Evolutionary conservation across 1,140 invertebrate species (phyloP).

Genomic region (Cherax destructor): DNA sequence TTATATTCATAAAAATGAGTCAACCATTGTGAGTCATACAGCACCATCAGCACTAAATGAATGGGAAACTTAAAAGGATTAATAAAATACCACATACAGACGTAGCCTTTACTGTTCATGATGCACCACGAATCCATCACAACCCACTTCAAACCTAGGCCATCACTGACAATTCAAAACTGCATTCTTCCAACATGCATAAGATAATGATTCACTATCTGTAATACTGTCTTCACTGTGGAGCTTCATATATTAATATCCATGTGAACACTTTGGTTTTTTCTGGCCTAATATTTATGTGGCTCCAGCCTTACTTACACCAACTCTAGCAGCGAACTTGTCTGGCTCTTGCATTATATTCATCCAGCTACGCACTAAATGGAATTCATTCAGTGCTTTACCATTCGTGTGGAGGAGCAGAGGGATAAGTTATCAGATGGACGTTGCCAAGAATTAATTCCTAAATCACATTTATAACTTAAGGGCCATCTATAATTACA

Average conservation of each 20-base stretch:
- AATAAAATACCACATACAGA: neutral
- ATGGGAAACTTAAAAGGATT: neutral
- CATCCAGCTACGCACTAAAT: neutral
- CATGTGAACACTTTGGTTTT: neutral
- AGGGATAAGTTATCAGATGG: neutral
- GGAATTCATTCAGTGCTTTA: neutral
- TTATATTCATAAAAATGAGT: too few species aligned
- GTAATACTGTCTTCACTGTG: constrained; percentile 4
- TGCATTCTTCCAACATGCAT: neutral
- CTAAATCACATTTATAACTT: constrained; percentile 10
- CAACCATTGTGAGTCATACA: too few species aligned
- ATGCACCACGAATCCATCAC: constrained; percentile 1
- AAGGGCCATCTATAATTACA: constrained; percentile 15
- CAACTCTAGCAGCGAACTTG: neutral
- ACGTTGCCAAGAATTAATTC: constrained; percentile 7
- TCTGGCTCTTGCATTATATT: neutral
- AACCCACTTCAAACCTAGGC: constrained; percentile 1
- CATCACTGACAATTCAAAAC: neutral
- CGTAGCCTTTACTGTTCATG: constrained; percentile 3
- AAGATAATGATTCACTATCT: neutral
- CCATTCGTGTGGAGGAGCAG: neutral
- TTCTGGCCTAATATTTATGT: neutral
- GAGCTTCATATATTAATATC: neutral
- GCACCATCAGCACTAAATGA: too few species aligned
- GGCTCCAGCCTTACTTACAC: neutral